phyloP scores from a whole-genome alignment of 2,113 vertebrate genomes.

The Chitala chitala region DNA sequence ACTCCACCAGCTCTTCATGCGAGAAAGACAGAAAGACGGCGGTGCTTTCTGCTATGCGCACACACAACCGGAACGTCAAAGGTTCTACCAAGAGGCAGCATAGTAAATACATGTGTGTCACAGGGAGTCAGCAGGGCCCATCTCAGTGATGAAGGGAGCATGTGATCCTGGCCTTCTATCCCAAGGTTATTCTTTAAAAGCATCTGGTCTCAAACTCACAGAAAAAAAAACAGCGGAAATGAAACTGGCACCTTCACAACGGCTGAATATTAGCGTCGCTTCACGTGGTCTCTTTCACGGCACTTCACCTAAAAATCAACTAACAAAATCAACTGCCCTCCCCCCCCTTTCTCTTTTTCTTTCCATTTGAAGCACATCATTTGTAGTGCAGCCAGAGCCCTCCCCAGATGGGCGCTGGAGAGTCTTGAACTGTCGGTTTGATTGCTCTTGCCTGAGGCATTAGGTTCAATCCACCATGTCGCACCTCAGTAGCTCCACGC shows the following conservation, averaged over 20 bases:
- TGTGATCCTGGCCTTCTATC: conserved; percentile 16
- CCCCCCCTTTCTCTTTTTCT: conserved; percentile 51
- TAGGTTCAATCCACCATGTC: conserved; percentile 78
- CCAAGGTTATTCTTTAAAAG: conserved; percentile 20
- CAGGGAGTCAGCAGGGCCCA: not conserved
- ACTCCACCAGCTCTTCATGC: no score
- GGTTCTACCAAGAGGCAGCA: not conserved
- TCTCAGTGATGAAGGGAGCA: not conserved
- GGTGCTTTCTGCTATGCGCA: no score
- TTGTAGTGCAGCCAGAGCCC: conserved; percentile 66
- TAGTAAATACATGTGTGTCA: conserved; percentile 4
- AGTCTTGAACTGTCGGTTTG: conserved; percentile 76
- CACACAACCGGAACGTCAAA: not conserved
- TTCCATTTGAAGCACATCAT: conserved; percentile 67
- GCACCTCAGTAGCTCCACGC: conserved; percentile 77
- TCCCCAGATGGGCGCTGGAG: conserved; percentile 62
- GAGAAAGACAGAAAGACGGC: no score
- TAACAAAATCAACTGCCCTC: conserved; percentile 36
- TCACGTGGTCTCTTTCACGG: conserved; percentile 14
- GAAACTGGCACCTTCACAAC: not conserved
- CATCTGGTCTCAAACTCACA: not conserved
- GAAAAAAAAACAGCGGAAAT: not conserved
- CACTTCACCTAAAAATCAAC: conserved; percentile 35
- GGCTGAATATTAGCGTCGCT: not conserved
- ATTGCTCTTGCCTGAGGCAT: conserved; percentile 79